Conservation (phyloP, 2,888 invertebrate genomes). For the Chirona hameri region DNA sequence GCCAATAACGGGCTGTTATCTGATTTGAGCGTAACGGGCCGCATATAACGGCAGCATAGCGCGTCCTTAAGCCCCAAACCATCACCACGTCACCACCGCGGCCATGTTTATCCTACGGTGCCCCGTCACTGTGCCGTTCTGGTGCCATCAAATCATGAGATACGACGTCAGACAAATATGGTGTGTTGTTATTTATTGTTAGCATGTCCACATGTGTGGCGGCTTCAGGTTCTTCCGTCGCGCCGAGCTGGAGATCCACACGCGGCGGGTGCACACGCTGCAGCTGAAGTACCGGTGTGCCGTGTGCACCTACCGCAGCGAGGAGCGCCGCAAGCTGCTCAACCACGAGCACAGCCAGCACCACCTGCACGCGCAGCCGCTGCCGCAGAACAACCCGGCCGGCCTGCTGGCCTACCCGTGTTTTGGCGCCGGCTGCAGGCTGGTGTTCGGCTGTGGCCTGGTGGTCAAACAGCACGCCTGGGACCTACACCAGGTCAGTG, state of each 20-base stretch:
- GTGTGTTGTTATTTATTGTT: no score
- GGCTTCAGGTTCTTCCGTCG: not conserved
- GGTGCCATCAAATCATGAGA: no score
- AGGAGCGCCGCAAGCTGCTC: slow-evolving; percentile 26
- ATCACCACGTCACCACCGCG: no score
- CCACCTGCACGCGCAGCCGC: not conserved
- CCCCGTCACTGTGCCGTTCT: no score
- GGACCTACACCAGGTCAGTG: not conserved
- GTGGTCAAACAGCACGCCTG: not conserved
- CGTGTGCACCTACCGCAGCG: slow-evolving; percentile 11
- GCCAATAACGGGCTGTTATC: no score
- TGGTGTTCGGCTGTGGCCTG: not conserved
- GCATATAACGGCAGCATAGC: no score
- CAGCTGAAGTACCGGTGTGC: not conserved
- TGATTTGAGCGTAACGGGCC: no score
- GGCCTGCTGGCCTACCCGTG: slow-evolving; percentile 1
- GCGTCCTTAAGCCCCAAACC: no score
- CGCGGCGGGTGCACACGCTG: not conserved
- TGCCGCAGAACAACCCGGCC: not conserved
- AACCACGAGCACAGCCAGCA: not conserved
- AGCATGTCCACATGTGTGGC: no score
- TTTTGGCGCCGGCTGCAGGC: not conserved
- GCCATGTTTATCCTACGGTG: no score
- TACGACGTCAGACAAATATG: no score
- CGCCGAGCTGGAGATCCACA: slow-evolving; percentile 1